Evolutionary conservation across 2,113 vertebrate genomes (phyloP).

Genomic region (Chrysemys picta): DNA sequence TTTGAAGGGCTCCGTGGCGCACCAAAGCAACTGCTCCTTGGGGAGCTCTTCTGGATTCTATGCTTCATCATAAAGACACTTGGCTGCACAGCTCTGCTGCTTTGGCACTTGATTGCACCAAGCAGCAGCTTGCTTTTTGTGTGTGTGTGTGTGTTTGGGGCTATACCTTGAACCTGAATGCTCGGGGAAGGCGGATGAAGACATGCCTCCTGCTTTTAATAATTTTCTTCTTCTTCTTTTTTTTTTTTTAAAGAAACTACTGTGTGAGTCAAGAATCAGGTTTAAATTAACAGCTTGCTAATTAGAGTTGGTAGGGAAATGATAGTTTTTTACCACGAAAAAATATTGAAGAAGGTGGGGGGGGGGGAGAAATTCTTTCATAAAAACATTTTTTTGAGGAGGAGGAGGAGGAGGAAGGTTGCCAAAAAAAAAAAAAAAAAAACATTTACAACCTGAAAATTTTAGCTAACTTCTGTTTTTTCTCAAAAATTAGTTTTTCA

Average conservation of each 20-base stretch:
- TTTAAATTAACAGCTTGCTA: neutral
- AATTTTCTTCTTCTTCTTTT: neutral
- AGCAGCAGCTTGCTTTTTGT: neutral
- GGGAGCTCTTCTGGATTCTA: accelerated
- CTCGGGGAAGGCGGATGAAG: neutral
- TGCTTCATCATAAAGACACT: neutral
- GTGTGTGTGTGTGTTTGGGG: neutral
- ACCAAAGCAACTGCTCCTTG: neutral
- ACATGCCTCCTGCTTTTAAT: accelerated
- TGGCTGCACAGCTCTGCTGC: neutral
- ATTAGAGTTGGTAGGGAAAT: neutral
- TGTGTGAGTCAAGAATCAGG: neutral
- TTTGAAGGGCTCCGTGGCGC: neutral
- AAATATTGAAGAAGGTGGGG: neutral
- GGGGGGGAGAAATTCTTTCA: neutral
- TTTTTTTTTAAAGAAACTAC: neutral
- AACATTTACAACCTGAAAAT: neutral
- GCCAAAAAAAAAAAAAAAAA: neutral
- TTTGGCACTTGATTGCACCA: neutral
- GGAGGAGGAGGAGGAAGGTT: too few species aligned
- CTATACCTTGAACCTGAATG: neutral
- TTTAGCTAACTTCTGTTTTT: neutral
- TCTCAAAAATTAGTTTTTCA: neutral
- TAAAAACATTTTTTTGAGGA: neutral
- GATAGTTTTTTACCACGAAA: neutral